phyloP scores from a whole-genome alignment of 1,140 invertebrate species.

The Onthophagus taurus region DNA sequence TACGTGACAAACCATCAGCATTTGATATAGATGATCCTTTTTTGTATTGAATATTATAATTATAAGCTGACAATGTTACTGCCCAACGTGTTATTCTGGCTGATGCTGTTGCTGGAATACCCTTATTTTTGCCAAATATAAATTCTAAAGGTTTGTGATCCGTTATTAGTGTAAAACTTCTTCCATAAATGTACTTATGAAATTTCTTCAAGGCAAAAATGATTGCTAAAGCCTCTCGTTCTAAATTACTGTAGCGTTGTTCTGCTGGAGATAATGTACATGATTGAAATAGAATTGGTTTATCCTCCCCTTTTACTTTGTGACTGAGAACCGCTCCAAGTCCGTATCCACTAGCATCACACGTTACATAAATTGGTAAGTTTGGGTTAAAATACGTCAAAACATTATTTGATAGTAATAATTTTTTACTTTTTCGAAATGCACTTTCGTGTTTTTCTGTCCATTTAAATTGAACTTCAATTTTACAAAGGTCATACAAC shows the following conservation, averaged over 20 bases:
- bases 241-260: slow-evolving; percentile 19
- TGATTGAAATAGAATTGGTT: not conserved
- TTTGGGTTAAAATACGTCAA: slow-evolving; percentile 30
- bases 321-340: slow-evolving; percentile 19
- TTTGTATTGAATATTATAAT: slow-evolving; percentile 17
- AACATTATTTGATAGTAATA: slow-evolving; percentile 20
- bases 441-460: slow-evolving; percentile 20
- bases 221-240: slow-evolving; percentile 22
- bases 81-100: not conserved
- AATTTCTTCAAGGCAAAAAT: slow-evolving; percentile 21
- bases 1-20: slow-evolving; percentile 13
- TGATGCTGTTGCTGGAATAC: not conserved
- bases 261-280: slow-evolving; percentile 14
- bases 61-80: not conserved
- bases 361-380: slow-evolving; percentile 25
- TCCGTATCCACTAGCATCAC: slow-evolving; percentile 20
- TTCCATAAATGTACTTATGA: slow-evolving; percentile 17
- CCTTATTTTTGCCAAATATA: slow-evolving; percentile 4
- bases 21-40: slow-evolving; percentile 9
- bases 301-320: not conserved
- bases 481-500: slow-evolving; percentile 16
- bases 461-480: slow-evolving; percentile 20
- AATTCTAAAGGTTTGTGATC: slow-evolving; percentile 15
- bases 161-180: slow-evolving; percentile 15
- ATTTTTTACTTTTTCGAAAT: slow-evolving; percentile 26